Base-by-base conservation (phyloP, 2,113 vertebrate genomes). In the Notarius lentiginosus region DNA sequence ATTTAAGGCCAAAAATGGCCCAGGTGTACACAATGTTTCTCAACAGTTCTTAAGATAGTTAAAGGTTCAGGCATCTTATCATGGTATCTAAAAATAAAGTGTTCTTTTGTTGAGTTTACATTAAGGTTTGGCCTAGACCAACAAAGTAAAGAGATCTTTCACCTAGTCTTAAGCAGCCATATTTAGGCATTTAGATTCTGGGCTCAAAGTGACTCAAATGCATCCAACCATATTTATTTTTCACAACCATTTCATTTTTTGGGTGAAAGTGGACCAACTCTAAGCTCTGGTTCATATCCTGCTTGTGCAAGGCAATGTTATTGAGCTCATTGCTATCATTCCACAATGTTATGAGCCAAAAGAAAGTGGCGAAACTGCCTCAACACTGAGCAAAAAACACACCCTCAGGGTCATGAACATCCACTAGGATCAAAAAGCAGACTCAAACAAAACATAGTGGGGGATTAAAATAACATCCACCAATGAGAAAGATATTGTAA, bases 391-490 rank as follows among this genome's bases (percentile, higher is more conserved):
- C 58, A 34, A 27, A 84, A 82, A 53, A 53, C 47, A 63, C 10
- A 5, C 70, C 83, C 49, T 65, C 34, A 53, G 65, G 65, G 55
- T 41, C 24, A 27, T 72, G 9, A 72, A 68, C 55, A 70, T 18
- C 11, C 70, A 22, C 30, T 65, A 63, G 8, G 81, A 72, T 79
- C 51, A 79, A 84, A 87, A 87, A 83, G 66, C 58, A 89, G 34
- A 70, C 15, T 75, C 7, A 85, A 70, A 87, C 83, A 85, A 55
- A 87, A 79, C 81, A 60, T 84, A 84, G 83, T 34, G 27, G 53
- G 72, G 79, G 73, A 83, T 47, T 84, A 75, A 75, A 87, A 87
- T 76, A 89, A 87, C 79, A 85, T 27, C 51, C 56, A 56, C 49
- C 53, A 41, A 20, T 83, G 79, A 77, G 47, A 85, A 85, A 49